phyloP scores from a whole-genome alignment of 2,888 invertebrate species.

The Drosophila formosana region DNA sequence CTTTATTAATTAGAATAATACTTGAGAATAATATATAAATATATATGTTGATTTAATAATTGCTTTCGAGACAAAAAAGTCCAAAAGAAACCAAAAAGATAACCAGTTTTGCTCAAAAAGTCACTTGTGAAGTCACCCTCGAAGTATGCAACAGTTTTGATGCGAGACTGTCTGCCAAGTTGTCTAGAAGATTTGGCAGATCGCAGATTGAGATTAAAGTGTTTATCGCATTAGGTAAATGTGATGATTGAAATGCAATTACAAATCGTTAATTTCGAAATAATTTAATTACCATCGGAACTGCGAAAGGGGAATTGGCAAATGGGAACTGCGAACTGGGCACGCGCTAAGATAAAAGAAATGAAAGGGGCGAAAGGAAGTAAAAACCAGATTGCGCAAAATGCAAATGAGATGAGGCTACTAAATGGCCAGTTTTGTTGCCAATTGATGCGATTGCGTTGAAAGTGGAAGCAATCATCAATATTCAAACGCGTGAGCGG shows the following conservation, averaged over 20 bases:
- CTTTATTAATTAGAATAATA: background rate
- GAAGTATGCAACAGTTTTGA: slow-evolving; percentile 41
- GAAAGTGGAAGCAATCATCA: slow-evolving; percentile 44
- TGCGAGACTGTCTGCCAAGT: slow-evolving; percentile 55
- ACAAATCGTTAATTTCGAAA: slow-evolving; percentile 34
- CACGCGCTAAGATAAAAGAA: slow-evolving; percentile 51
- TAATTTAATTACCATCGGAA: slow-evolving; percentile 31
- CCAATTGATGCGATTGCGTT: slow-evolving; percentile 43
- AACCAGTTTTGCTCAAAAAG: slow-evolving; percentile 29
- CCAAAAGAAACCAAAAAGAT: slow-evolving; percentile 15
- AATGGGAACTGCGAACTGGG: slow-evolving; percentile 22
- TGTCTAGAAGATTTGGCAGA: slow-evolving; percentile 40
- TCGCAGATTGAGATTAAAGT: background rate
- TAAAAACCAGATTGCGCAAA: slow-evolving; percentile 56
- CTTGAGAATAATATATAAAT: background rate
- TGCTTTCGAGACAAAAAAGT: background rate
- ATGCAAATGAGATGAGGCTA: slow-evolving; percentile 34
- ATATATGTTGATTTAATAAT: background rate
- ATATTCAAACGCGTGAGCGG: slow-evolving; percentile 34
- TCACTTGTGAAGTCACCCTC: slow-evolving; percentile 15
- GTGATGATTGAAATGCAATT: slow-evolving; percentile 35
- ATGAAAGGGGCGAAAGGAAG: slow-evolving; percentile 21
- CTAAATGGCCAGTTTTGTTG: slow-evolving; percentile 31
- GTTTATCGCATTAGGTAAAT: slow-evolving; percentile 45
- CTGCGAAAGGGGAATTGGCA: background rate